A percentile compares a stretch with the other conserved stretches of the same genome.
Conservation (phyloP, 2,113 vertebrate genomes). For the Circaetus cinerascens region DNA sequence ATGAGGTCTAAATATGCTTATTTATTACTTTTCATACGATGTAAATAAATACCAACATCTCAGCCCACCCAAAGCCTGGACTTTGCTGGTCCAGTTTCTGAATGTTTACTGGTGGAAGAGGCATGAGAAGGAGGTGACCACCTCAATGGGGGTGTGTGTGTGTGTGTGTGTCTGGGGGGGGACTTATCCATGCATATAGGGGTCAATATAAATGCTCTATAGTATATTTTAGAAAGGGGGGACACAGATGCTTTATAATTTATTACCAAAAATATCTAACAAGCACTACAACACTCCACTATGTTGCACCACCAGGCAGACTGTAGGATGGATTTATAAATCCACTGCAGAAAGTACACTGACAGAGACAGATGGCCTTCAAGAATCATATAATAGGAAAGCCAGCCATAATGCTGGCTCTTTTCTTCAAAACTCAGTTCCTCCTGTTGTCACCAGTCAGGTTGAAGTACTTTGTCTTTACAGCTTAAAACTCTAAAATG, state of each 20-base stretch:
- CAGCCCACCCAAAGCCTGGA: neutral
- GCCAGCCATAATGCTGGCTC: neutral
- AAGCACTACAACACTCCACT: neutral
- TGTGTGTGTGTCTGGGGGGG: fast-evolving
- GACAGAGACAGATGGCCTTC: neutral
- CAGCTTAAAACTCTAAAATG: slow-evolving; percentile 71
- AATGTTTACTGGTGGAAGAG: neutral
- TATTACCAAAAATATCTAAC: neutral
- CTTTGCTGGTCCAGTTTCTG: neutral
- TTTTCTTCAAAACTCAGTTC: slow-evolving; percentile 72
- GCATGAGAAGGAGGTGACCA: neutral
- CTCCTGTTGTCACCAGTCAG: slow-evolving; percentile 70
- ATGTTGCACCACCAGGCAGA: neutral
- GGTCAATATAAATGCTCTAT: neutral
- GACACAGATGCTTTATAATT: neutral
- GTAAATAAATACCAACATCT: neutral
- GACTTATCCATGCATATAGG: neutral
- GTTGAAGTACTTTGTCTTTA: slow-evolving; percentile 79
- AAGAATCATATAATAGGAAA: slow-evolving; percentile 18
- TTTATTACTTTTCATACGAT: neutral
- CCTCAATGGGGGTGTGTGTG: fast-evolving
- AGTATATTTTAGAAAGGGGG: neutral
- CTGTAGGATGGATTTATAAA: neutral
- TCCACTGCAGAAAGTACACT: neutral
- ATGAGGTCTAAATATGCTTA: neutral